Evolutionary conservation across 1,140 invertebrate genomes (phyloP), one percentile per base, ranked within the genome.

Genomic region (Saccostrea glomerata): DNA sequence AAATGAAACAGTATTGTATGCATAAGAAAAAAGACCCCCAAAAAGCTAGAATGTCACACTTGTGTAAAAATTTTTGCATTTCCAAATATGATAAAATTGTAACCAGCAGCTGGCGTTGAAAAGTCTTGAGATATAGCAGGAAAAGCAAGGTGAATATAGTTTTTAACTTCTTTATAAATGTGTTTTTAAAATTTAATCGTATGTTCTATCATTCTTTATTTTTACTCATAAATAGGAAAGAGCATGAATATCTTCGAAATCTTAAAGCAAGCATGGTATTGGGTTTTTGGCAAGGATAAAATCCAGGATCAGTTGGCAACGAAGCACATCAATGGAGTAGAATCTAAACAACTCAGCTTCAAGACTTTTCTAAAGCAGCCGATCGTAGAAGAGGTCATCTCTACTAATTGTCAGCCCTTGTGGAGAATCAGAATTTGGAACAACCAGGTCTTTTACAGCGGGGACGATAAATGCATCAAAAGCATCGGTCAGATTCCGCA

Each of bases 391-490:
- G 70, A 77, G 13, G 70, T 30, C 11, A 30, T 77, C 4, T 25
- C 5, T 11, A 77, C 70, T 15, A 13, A 40, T 13, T 77, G 70
- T 77, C 30, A 77, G 2, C 70, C 25, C 11, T 25, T 36, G 11
- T 77, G 70, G 70, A 25, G 70, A 30, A 77, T 77, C 2, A 77
- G 25, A 2, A 12, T 77, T 40, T 36, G 70, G 70, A 77, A 77
- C 11, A 12, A 36, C 13, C 30, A 77, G 25, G 1, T 77, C 13
- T 77, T 77, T 25, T 11, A 12, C 25, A 77, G 30, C 13, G 70
- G 70, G 30, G 70, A 77, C 15, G 30, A 77, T 77, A 77, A 30
- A 25, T 30, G 25, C 70, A 77, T 77, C 25, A 77, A 77, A 77
- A 23, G 70, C 30, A 77, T 77, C 11, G 70, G 30, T 15, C 23